Conservation (phyloP, 1,140 invertebrate species). For the Drosophila mojavensis region DNA sequence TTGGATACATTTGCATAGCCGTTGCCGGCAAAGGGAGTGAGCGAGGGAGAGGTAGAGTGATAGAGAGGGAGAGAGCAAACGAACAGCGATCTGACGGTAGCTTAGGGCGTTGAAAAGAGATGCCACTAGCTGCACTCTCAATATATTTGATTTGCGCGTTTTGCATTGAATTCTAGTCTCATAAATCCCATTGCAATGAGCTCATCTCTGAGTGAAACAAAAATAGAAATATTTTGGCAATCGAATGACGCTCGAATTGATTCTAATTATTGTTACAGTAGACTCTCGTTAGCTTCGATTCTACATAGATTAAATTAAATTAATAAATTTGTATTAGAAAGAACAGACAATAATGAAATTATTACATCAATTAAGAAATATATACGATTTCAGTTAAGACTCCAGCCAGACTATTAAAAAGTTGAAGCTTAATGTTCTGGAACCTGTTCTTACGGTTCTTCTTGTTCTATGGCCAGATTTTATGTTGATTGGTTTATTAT, state of each 20-base stretch:
- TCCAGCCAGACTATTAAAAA: too few relatives aligned
- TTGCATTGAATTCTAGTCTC: conserved; percentile 9
- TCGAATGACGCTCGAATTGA: too few relatives aligned
- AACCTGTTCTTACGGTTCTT: conserved; percentile 21
- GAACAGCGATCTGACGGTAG: too few relatives aligned
- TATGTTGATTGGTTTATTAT: conserved; percentile 20
- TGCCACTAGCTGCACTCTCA: conserved; percentile 2
- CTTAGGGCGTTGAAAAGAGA: background rate
- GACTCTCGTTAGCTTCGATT: too few relatives aligned
- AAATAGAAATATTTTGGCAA: too few relatives aligned
- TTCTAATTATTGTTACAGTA: too few relatives aligned
- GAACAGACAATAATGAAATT: too few relatives aligned
- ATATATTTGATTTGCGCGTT: background rate
- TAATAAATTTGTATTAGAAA: too few relatives aligned
- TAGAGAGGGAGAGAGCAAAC: background rate
- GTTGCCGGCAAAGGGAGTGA: conserved; percentile 19
- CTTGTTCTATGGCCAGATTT: background rate
- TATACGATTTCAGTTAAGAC: too few relatives aligned
- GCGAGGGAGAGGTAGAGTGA: background rate
- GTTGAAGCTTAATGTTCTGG: background rate
- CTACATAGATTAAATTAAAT: too few relatives aligned
- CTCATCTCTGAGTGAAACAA: conserved; percentile 1
- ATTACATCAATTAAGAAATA: too few relatives aligned
- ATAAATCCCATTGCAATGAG: conserved; percentile 6
- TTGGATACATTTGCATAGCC: conserved; percentile 4